A percentile compares a stretch with the other conserved stretches of the same genome.
Conservation (phyloP, 2,797 vertebrate species). For the Salarias fasciatus region DNA sequence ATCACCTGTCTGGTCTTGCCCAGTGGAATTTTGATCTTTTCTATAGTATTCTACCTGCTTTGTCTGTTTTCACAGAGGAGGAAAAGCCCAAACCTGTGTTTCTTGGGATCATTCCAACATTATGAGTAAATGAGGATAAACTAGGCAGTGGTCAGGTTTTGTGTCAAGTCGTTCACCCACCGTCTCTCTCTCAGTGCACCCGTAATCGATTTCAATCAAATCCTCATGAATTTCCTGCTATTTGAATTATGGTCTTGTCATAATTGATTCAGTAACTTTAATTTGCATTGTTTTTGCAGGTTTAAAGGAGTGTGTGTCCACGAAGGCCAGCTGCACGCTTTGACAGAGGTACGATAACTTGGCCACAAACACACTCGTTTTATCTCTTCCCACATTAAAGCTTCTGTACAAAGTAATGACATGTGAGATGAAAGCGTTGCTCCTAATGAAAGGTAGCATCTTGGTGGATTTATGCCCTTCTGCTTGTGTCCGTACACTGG, state of each 20-base stretch:
- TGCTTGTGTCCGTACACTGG: neutral
- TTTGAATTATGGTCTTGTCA: neutral
- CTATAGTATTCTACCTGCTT: slow-evolving; percentile 16
- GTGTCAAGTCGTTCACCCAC: no score
- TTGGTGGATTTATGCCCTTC: neutral
- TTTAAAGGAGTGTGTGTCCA: slow-evolving; percentile 99
- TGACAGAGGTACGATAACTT: slow-evolving; percentile 92
- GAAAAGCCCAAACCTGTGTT: neutral
- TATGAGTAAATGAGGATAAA: no score
- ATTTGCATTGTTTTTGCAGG: slow-evolving; percentile 75
- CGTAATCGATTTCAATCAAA: neutral
- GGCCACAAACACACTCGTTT: slow-evolving; percentile 8
- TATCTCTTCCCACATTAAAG: slow-evolving; percentile 14
- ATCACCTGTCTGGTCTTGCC: slow-evolving; percentile 68
- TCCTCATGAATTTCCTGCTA: neutral
- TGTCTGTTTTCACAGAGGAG: slow-evolving; percentile 17
- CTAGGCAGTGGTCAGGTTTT: no score
- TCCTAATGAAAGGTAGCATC: slow-evolving; percentile 26
- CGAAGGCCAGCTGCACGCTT: slow-evolving; percentile 96
- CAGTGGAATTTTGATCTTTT: slow-evolving; percentile 34
- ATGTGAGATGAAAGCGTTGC: slow-evolving; percentile 26
- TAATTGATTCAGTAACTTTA: neutral
- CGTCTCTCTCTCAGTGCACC: no score
- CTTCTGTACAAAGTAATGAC: slow-evolving; percentile 9
- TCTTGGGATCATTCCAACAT: neutral